Conservation (phyloP, 1,140 invertebrate species). For the Adoxophyes honmai region DNA sequence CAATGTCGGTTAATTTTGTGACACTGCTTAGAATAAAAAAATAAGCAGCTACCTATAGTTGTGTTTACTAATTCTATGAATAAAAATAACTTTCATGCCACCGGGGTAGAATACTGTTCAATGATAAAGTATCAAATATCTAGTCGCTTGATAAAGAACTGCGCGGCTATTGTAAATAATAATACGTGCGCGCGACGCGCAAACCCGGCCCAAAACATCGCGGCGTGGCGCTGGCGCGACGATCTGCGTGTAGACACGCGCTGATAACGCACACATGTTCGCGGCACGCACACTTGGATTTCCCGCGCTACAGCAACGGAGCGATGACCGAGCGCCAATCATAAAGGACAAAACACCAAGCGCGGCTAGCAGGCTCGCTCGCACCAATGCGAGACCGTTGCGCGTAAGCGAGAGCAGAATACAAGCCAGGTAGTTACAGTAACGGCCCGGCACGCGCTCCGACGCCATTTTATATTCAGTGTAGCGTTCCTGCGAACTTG, state of each 20-base stretch:
- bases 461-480: constrained; percentile 30
- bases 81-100: too few species aligned
- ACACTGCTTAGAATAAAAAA: too few species aligned
- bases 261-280: background rate
- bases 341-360: constrained; percentile 14
- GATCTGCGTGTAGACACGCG: background rate
- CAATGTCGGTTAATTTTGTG: too few species aligned
- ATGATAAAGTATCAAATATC: too few species aligned
- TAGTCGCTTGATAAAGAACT: too few species aligned
- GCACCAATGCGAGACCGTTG: background rate
- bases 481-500: constrained; percentile 26
- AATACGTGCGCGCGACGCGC: background rate
- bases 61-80: too few species aligned
- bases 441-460: background rate
- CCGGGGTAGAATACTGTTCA: too few species aligned
- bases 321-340: constrained; percentile 21
- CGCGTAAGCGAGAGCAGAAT: background rate
- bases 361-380: background rate
- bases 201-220: background rate
- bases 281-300: background rate
- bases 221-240: background rate
- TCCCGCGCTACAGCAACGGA: constrained; percentile 25
- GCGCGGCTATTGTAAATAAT: background rate
- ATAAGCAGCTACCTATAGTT: too few species aligned
- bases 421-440: constrained; percentile 3